A percentile compares a stretch with the other conserved stretches of the same genome.
Conservation (phyloP, 2,888 invertebrate species). For the Uloborus plumipes region DNA sequence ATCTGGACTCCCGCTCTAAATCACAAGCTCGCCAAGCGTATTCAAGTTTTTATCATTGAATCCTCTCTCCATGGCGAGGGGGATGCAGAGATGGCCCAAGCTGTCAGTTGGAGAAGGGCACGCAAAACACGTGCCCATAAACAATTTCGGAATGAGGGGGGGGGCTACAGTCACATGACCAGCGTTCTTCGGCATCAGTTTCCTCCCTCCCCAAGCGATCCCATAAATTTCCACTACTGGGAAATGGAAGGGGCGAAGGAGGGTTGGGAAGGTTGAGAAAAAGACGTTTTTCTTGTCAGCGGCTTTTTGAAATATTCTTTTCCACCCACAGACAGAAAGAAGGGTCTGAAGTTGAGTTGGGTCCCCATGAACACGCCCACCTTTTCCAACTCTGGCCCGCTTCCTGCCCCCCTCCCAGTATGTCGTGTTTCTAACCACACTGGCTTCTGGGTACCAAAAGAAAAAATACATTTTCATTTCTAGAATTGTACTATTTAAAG, state of each 20-base stretch:
- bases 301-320: slow-evolving; percentile 50
- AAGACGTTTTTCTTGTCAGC: slow-evolving; percentile 64
- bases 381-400: slow-evolving; percentile 1
- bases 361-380: slow-evolving; percentile 45
- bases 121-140: slow-evolving; percentile 44
- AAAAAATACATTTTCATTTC: neutral
- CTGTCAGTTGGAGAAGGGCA: slow-evolving; percentile 30
- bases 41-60: too few species aligned
- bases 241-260: slow-evolving; percentile 15
- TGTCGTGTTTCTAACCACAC: slow-evolving; percentile 1
- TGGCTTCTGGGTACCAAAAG: slow-evolving; percentile 31
- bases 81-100: slow-evolving; percentile 12
- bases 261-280: slow-evolving; percentile 21
- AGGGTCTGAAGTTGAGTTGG: slow-evolving; percentile 44
- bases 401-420: neutral
- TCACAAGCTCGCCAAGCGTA: too few species aligned
- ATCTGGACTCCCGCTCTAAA: too few species aligned
- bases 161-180: slow-evolving; percentile 22
- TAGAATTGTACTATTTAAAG: too few species aligned
- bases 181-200: slow-evolving; percentile 25
- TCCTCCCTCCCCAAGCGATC: slow-evolving; percentile 8
- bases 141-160: slow-evolving; percentile 23
- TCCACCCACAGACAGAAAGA: slow-evolving; percentile 42
- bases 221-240: slow-evolving; percentile 38
- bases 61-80: neutral